phyloP scores from a whole-genome alignment of 2,888 invertebrate genomes.

The Bellardia pandia region DNA sequence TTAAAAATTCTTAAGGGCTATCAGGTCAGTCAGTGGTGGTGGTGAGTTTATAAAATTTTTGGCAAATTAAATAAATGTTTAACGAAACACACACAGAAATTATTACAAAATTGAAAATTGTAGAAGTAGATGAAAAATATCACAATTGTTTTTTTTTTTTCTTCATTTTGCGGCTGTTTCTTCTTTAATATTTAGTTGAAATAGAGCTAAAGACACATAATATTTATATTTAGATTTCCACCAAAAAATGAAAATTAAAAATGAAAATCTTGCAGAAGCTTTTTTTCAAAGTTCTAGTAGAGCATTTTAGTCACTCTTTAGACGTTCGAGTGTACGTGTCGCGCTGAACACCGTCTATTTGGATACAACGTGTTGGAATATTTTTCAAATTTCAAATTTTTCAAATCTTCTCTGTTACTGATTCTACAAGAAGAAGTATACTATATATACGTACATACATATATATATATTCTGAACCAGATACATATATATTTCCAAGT shows the following conservation, averaged over 20 bases:
- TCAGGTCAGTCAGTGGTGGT: not conserved
- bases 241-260: constrained; percentile 54
- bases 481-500: constrained; percentile 25
- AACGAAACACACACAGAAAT: not conserved
- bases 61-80: constrained; percentile 37
- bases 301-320: constrained; percentile 79
- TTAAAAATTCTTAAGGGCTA: constrained; percentile 7
- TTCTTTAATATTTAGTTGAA: constrained; percentile 59
- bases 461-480: constrained; percentile 49
- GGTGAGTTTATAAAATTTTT: constrained; percentile 42
- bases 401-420: constrained; percentile 25
- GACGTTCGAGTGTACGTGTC: constrained; percentile 81
- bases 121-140: constrained; percentile 7
- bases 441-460: constrained; percentile 11
- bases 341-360: constrained; percentile 75
- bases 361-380: constrained; percentile 73
- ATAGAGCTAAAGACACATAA: constrained; percentile 69
- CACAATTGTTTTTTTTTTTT: constrained; percentile 28
- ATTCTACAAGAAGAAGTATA: constrained; percentile 17
- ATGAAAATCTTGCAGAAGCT: constrained; percentile 55
- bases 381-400: constrained; percentile 55
- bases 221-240: constrained; percentile 72
- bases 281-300: constrained; percentile 69
- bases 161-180: constrained; percentile 42
- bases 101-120: not conserved